phyloP scores from a whole-genome alignment of 2,113 vertebrate genomes.

The Dolichallabes microphthalmus region DNA sequence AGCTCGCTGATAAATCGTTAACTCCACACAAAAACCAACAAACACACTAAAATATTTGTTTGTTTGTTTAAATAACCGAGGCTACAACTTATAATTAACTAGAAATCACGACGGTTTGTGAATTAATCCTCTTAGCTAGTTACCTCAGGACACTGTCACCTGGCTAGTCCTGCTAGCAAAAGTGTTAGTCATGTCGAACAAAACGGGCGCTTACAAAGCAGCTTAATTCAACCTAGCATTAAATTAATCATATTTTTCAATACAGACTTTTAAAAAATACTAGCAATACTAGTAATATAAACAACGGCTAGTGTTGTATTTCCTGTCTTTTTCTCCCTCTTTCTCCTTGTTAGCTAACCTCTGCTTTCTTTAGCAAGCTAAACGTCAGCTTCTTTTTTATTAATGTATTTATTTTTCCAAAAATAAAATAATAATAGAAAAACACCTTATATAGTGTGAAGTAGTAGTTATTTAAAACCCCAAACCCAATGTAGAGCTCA shows the following conservation, averaged over 20 bases:
- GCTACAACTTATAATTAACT: no score
- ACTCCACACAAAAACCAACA: neutral
- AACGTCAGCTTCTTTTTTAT: no score
- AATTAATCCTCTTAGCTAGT: conserved; percentile 19
- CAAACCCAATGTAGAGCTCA: neutral
- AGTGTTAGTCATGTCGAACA: no score
- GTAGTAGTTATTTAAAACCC: neutral
- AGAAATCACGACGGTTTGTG: neutral
- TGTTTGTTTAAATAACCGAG: neutral
- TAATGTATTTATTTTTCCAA: no score
- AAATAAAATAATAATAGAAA: neutral
- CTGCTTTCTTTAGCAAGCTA: neutral
- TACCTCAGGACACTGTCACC: neutral
- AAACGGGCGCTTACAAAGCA: neutral
- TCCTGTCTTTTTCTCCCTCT: neutral
- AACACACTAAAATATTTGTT: neutral
- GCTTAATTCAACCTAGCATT: neutral
- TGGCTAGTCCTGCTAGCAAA: neutral
- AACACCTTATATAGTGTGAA: neutral
- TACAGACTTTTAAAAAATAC: neutral
- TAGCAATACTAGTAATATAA: no score
- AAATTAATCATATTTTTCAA: neutral
- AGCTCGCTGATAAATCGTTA: neutral
- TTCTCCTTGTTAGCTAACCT: neutral
- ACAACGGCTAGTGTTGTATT: neutral